A percentile compares a stretch with the other conserved stretches of the same genome.
Conservation (phyloP, 2,113 vertebrate genomes). For the Plotosus lineatus region DNA sequence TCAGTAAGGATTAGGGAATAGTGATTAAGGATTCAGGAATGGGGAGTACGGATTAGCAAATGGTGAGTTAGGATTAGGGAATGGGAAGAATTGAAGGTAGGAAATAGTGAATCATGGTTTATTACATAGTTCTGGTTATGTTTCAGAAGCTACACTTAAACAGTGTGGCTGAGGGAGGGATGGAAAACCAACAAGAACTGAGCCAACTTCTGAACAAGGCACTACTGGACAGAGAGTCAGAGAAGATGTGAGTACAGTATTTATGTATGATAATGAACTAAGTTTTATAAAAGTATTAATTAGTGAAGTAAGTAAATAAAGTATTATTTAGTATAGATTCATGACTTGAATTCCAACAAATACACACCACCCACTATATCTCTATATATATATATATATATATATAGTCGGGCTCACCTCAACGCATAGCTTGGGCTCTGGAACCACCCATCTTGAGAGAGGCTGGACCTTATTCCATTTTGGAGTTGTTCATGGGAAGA, state of each 20-base stretch:
- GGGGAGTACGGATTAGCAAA: background rate
- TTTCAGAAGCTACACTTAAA: conserved; percentile 49
- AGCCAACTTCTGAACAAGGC: conserved; percentile 86
- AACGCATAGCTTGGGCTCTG: too few species aligned
- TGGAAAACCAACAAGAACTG: conserved; percentile 80
- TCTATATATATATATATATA: too few species aligned
- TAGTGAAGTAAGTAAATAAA: too few species aligned
- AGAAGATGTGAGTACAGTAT: conserved; percentile 86
- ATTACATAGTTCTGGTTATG: background rate
- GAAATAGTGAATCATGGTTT: background rate
- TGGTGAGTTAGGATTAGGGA: background rate
- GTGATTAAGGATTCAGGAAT: background rate
- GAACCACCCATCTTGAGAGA: too few species aligned
- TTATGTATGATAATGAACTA: too few species aligned
- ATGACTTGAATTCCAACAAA: too few species aligned
- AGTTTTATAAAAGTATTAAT: too few species aligned
- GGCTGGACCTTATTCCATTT: too few species aligned
- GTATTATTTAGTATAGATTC: too few species aligned
- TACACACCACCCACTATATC: too few species aligned
- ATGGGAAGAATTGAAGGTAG: background rate
- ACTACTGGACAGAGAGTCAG: conserved; percentile 82
- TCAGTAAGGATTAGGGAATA: background rate
- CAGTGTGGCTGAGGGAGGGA: conserved; percentile 68
- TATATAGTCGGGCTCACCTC: too few species aligned
- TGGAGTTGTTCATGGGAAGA: too few species aligned